phyloP scores from a whole-genome alignment of 2,113 vertebrate genomes.

The Gymnorhina tibicen region DNA sequence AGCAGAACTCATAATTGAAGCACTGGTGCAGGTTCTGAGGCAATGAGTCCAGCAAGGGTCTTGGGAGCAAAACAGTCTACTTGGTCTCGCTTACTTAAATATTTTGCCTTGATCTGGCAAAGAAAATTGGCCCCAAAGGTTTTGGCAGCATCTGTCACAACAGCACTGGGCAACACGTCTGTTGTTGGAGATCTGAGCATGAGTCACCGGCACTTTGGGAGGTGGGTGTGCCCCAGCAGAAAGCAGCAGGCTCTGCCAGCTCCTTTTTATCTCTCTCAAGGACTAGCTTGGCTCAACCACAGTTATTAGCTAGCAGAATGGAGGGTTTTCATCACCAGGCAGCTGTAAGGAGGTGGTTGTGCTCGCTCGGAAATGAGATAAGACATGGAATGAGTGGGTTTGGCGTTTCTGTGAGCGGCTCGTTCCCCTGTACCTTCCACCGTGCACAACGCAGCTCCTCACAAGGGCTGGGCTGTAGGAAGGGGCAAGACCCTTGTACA shows the following conservation, averaged over 20 bases:
- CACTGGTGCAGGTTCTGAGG: background rate
- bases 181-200: background rate
- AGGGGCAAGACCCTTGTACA: background rate
- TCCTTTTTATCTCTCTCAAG: background rate
- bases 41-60: background rate
- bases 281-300: background rate
- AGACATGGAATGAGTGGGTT: background rate
- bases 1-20: background rate
- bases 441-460: rapidly evolving
- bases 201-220: background rate
- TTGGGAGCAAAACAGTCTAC: background rate
- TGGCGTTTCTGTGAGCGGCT: background rate
- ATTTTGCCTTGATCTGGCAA: background rate
- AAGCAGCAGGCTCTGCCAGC: background rate
- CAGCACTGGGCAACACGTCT: background rate
- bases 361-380: background rate
- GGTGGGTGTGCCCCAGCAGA: background rate
- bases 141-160: background rate
- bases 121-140: background rate
- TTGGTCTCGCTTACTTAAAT: background rate
- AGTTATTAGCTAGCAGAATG: background rate
- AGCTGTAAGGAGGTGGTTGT: background rate
- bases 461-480: background rate
- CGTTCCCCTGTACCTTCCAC: rapidly evolving
- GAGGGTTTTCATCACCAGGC: background rate